These are phyloP conservation scores for Cryptocephalus moraei DNA, from an alignment of 2,888 invertebrate species.

Conservation along the genomic window DNA sequence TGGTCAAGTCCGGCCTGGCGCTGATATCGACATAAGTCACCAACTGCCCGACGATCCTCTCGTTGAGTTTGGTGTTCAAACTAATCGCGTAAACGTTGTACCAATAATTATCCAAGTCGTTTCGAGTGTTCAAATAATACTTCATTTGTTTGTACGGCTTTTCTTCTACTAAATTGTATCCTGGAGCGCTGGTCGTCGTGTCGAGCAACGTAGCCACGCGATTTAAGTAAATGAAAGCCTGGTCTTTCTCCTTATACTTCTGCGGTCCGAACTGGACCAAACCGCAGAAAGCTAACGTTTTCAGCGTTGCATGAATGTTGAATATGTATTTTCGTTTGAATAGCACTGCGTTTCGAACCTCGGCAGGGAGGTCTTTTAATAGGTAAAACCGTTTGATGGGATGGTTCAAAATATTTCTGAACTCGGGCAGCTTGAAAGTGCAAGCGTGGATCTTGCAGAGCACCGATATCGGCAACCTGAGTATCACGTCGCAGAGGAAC, in stretches of 20 bases:
- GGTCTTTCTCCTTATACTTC: conserved; percentile 54
- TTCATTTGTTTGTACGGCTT: conserved; percentile 45
- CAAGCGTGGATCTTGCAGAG: conserved; percentile 57
- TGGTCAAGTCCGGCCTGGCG: conserved; percentile 41
- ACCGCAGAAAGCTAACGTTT: conserved; percentile 55
- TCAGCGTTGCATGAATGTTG: conserved; percentile 45
- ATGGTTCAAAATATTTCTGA: conserved; percentile 51
- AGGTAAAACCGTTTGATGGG: conserved; percentile 56
- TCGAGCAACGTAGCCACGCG: conserved; percentile 49
- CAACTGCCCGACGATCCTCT: conserved; percentile 27
- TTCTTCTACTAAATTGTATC: conserved; percentile 50
- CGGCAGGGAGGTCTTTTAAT: conserved; percentile 48
- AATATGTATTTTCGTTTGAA: conserved; percentile 48
- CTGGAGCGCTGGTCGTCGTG: conserved; percentile 51
- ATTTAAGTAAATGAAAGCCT: conserved; percentile 62
- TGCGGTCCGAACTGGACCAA: conserved; percentile 59
- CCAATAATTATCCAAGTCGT: conserved; percentile 57
- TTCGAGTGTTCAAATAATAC: conserved; percentile 45
- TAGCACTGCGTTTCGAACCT: conserved; percentile 43
- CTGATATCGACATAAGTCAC: conserved; percentile 41
- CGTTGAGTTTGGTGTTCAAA: conserved; percentile 53
- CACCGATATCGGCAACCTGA: conserved; percentile 60
- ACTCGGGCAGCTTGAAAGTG: conserved; percentile 44
- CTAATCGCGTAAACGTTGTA: conserved; percentile 57
- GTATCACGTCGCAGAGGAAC: conserved; percentile 55